A percentile compares a stretch with the other conserved stretches of the same genome.
Evolutionary conservation across 2,797 vertebrate species (phyloP).

Genomic region (Microctenopoma lineatum): DNA sequence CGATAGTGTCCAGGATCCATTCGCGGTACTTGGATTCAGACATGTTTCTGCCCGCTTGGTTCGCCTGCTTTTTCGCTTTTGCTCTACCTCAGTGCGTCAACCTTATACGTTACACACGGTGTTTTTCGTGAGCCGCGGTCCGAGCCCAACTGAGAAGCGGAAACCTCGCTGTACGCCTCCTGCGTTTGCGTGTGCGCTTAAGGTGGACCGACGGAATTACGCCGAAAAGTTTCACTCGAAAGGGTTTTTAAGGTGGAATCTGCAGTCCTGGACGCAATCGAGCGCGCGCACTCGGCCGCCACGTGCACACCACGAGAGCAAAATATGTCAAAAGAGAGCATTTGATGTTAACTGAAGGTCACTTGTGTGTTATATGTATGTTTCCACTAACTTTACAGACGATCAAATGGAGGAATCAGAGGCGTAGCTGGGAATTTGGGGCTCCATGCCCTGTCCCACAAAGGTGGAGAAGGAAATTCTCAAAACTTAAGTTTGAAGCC

Average conservation of each 20-base stretch:
- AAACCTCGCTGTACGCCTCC: slow-evolving; percentile 90
- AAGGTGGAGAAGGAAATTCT: no score
- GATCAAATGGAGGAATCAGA: no score
- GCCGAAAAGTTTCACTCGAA: slow-evolving; percentile 74
- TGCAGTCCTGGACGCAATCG: slow-evolving; percentile 49
- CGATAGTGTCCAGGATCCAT: slow-evolving; percentile 93
- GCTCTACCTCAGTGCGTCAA: slow-evolving; percentile 69
- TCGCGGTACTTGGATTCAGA: slow-evolving; percentile 87
- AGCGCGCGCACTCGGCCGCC: slow-evolving; percentile 47
- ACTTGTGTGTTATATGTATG: no score
- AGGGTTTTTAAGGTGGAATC: slow-evolving; percentile 81
- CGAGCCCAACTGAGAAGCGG: slow-evolving; percentile 87
- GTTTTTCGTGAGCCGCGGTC: slow-evolving; percentile 82
- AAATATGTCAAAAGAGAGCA: slow-evolving; percentile 7
- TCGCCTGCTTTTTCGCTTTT: slow-evolving; percentile 19
- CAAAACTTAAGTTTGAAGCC: no score
- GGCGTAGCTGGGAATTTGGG: no score
- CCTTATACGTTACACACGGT: slow-evolving; percentile 71
- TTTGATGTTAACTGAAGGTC: neutral
- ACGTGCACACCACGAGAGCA: slow-evolving; percentile 31
- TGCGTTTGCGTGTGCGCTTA: slow-evolving; percentile 87
- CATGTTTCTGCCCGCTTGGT: slow-evolving; percentile 67
- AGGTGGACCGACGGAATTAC: slow-evolving; percentile 82
- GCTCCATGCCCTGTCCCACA: no score
- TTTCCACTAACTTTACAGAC: neutral